A percentile compares a stretch with the other conserved stretches of the same genome.
These are phyloP conservation scores for Bombylius major DNA, from an alignment of 2,888 invertebrate genomes.

Conservation along the genomic window DNA sequence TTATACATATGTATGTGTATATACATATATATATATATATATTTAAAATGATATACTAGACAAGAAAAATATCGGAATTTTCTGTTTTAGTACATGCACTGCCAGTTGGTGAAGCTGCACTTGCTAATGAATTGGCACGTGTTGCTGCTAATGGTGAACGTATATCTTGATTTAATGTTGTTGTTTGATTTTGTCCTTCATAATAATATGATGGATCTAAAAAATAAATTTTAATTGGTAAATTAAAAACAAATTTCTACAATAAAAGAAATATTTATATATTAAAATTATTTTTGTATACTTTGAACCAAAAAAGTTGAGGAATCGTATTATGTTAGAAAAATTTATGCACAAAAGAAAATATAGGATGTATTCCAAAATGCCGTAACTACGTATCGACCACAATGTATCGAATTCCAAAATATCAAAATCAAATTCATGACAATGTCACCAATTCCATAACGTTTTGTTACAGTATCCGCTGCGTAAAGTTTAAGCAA, in stretches of 20 bases:
- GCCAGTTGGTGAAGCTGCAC: constrained; percentile 58
- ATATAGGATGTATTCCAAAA: too few species aligned
- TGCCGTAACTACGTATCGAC: too few species aligned
- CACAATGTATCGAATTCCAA: too few species aligned
- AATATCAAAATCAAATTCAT: too few species aligned
- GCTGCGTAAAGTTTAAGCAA: too few species aligned
- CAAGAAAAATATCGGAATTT: constrained; percentile 33
- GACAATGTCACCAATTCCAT: too few species aligned
- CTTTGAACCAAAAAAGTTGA: too few species aligned
- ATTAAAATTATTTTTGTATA: not conserved
- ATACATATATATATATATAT: not conserved
- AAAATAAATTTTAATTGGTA: constrained; percentile 14
- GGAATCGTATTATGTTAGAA: not conserved
- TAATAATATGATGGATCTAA: constrained; percentile 54
- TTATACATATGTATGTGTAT: too few species aligned
- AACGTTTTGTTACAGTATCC: too few species aligned
- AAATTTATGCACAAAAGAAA: constrained; percentile 3
- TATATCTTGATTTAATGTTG: constrained; percentile 43
- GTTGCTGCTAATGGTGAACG: constrained; percentile 58
- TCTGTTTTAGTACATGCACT: constrained; percentile 56
- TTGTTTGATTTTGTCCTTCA: constrained; percentile 36
- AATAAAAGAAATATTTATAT: not conserved
- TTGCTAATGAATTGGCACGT: constrained; percentile 54
- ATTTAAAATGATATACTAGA: constrained; percentile 20
- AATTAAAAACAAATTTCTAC: not conserved